Base-by-base conservation (phyloP, 1,140 invertebrate species). In the Brachionus calyciflorus region DNA sequence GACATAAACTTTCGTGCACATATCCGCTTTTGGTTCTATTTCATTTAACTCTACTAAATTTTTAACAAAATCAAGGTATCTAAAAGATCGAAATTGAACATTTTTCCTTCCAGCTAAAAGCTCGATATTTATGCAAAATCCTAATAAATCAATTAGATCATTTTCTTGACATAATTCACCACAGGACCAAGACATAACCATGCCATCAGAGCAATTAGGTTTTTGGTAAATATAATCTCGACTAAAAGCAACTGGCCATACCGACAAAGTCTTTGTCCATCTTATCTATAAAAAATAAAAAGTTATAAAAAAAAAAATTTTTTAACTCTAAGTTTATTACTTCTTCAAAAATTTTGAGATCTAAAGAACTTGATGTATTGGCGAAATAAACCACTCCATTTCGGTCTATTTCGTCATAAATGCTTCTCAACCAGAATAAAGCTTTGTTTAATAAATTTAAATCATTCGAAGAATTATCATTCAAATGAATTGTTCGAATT, bases 301-400 rank as follows among this genome's bases (percentile, higher is more conserved):
- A 21, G 9, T 28, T 5, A 19, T 19, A n/a, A 1, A 37, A 41
- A 60, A 60, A 40, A 19, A 19, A 5, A 37, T 17, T 30, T 19
- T 53, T 24, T 9, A 53, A 26, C 26, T 53, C 3, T 12, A 60
- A 33, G 19, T 60, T 37, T 33, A 33, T 33, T 37, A 37, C 12
- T 37, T 60, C 55, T 33, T 60, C 30, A 60, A 60, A 33, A 37
- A 12, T 10, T 0, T 19, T 37, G 0, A 37, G 33, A 37, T 60
- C 55, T 14, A 37, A 60, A 33, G 55, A 60, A 21, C 30, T 33
- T 10, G 33, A 30, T 7, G 30, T 7, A 7, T 37, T 60, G 14
- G 55, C 55, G 37, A 60, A 60, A 7, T 17, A 37, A 37, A 60
- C 33, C n/a, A 60, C 17, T n/a, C 55, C 55, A 60, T 60, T 60